phyloP scores from a whole-genome alignment of 2,797 vertebrate genomes.

The Syndactyla subalaris region DNA sequence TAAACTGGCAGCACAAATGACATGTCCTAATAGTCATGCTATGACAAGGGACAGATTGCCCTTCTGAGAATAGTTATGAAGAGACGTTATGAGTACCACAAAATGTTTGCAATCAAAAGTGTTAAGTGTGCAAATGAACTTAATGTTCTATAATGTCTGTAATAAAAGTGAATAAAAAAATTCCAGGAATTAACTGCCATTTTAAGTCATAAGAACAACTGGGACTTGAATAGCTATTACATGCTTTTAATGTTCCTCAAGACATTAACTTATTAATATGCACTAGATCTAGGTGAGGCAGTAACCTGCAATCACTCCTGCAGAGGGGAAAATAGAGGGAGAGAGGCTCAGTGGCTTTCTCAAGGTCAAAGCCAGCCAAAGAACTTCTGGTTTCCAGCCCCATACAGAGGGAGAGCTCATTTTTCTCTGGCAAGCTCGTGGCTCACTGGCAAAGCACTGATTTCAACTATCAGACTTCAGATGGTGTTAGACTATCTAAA shows the following conservation, averaged over 20 bases:
- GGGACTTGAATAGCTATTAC: neutral
- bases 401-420: neutral
- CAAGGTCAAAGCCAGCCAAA: slow-evolving; percentile 33
- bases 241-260: neutral
- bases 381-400: neutral
- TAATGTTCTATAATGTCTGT: slow-evolving; percentile 24
- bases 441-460: neutral
- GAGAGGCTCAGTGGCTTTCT: slow-evolving; percentile 1
- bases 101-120: slow-evolving; percentile 20
- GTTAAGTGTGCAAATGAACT: slow-evolving; percentile 27
- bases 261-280: slow-evolving; percentile 2
- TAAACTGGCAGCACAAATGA: slow-evolving; percentile 11
- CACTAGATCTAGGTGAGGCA: neutral
- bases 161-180: slow-evolving; percentile 24
- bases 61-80: slow-evolving; percentile 16
- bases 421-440: neutral
- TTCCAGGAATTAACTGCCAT: neutral
- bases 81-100: neutral
- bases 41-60: neutral
- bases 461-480: neutral
- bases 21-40: neutral
- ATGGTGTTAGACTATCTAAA: neutral
- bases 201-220: slow-evolving; percentile 14
- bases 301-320: neutral
- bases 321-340: neutral